Evolutionary conservation across 2,113 vertebrate genomes (phyloP).

Genomic region (Pagrus major): DNA sequence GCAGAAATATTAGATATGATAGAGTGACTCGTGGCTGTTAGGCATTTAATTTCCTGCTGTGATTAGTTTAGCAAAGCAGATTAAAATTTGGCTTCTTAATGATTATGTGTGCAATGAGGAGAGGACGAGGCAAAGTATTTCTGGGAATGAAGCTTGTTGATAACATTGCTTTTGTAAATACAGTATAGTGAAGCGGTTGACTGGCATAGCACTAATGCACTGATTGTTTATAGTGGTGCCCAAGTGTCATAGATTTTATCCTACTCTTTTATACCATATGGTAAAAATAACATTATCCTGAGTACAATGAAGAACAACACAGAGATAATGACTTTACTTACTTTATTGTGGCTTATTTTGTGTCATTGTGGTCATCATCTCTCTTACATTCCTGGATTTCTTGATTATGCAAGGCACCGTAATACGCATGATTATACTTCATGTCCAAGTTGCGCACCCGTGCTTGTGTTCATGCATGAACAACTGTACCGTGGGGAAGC

Average conservation of each 20-base stretch:
- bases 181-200: slow-evolving; percentile 8
- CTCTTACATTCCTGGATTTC: no score
- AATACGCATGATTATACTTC: no score
- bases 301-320: no score
- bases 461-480: no score
- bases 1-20: slow-evolving; percentile 29
- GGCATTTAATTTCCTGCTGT: slow-evolving; percentile 18
- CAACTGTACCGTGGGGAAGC: no score
- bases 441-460: no score
- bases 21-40: slow-evolving; percentile 17
- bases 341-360: no score
- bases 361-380: no score
- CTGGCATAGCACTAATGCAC: not conserved
- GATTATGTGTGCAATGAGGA: slow-evolving; percentile 9
- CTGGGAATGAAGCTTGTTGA: not conserved
- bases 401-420: no score
- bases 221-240: not conserved
- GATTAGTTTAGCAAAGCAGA: slow-evolving; percentile 32
- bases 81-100: slow-evolving; percentile 37
- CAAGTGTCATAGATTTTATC: not conserved
- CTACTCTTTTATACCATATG: not conserved
- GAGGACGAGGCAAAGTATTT: not conserved
- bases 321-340: no score
- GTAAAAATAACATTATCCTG: not conserved
- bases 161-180: not conserved